Evolutionary conservation across 2,113 vertebrate species (phyloP).

Genomic region (Ornithorhynchus anatinus): DNA sequence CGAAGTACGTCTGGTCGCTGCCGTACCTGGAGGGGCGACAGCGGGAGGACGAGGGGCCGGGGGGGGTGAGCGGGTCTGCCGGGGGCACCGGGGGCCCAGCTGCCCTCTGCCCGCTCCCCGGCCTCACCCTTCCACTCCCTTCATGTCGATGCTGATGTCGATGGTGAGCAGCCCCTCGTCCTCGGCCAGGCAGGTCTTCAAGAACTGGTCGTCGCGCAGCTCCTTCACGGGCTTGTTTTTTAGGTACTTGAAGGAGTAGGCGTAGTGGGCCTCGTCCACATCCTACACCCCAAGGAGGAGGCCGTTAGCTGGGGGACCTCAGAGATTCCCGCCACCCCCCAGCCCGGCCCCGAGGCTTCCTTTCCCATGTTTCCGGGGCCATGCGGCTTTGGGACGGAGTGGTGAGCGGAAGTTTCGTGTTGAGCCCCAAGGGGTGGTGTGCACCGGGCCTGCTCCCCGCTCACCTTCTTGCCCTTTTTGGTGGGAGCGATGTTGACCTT

Average conservation of each 20-base stretch:
- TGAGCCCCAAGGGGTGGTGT: fast-evolving
- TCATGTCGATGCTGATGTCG: slow-evolving; percentile 95
- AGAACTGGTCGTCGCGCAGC: slow-evolving; percentile 93
- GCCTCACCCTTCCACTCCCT: slow-evolving; percentile 93
- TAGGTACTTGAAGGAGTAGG: slow-evolving; percentile 96
- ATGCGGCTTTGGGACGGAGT: not conserved
- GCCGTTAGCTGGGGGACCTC: not conserved
- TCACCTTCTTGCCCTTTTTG: slow-evolving; percentile 97
- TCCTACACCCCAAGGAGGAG: slow-evolving; percentile 72
- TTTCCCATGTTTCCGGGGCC: not conserved
- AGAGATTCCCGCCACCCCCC: not conserved
- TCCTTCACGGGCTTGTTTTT: slow-evolving; percentile 98
- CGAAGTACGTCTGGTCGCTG: slow-evolving; percentile 94
- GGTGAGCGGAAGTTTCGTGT: no score
- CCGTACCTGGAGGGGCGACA: slow-evolving; percentile 77
- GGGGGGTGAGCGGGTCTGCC: not conserved
- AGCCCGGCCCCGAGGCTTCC: not conserved
- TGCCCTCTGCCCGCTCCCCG: not conserved
- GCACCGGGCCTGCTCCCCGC: not conserved
- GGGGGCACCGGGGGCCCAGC: not conserved
- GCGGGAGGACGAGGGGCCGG: not conserved
- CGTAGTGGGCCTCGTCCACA: slow-evolving; percentile 93
- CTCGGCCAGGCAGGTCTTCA: slow-evolving; percentile 94
- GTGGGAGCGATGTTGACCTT: slow-evolving; percentile 95
- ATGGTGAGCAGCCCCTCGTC: slow-evolving; percentile 89